phyloP scores from a whole-genome alignment of 1,140 invertebrate genomes.

The Drosophila nannoptera region DNA sequence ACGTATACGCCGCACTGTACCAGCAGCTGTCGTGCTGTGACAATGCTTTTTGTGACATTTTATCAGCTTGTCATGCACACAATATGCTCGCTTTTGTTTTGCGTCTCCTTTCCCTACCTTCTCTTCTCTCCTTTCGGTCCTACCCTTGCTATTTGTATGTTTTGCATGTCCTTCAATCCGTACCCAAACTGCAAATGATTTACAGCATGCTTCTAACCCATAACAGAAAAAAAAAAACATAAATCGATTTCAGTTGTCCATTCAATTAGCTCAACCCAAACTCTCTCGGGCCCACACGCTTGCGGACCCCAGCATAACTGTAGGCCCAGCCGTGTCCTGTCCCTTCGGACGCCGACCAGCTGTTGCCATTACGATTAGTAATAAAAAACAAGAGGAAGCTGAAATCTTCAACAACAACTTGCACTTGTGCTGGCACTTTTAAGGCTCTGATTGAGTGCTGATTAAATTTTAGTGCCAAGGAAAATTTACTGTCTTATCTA shows the following conservation, averaged over 20 bases:
- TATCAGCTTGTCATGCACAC: slow-evolving; percentile 59
- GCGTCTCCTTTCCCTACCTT: background rate
- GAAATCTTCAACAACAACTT: slow-evolving; percentile 20
- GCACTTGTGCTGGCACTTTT: slow-evolving; percentile 22
- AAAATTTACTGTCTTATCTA: slow-evolving; percentile 43
- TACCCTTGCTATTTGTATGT: slow-evolving; percentile 22
- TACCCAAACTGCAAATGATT: slow-evolving; percentile 61
- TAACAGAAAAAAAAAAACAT: slow-evolving; percentile 30
- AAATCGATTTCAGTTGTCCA: slow-evolving; percentile 40
- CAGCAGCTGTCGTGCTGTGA: slow-evolving; percentile 64
- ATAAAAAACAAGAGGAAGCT: slow-evolving; percentile 22
- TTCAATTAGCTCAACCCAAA: slow-evolving; percentile 44
- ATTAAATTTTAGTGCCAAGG: slow-evolving; percentile 51
- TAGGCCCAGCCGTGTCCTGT: too few relatives aligned
- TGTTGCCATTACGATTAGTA: slow-evolving; percentile 35
- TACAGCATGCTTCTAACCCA: slow-evolving; percentile 30
- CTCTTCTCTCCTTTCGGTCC: slow-evolving; percentile 8
- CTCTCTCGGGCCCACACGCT: slow-evolving; percentile 11
- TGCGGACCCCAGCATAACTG: slow-evolving; percentile 20
- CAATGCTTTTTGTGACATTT: slow-evolving; percentile 49
- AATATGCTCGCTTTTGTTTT: background rate
- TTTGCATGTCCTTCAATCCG: slow-evolving; percentile 58
- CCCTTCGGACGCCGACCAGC: slow-evolving; percentile 7
- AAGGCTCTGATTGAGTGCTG: slow-evolving; percentile 47
- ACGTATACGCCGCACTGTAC: slow-evolving; percentile 49